Evolutionary conservation across 2,797 vertebrate species (phyloP).

Genomic region (Acipenser transmontanus): DNA sequence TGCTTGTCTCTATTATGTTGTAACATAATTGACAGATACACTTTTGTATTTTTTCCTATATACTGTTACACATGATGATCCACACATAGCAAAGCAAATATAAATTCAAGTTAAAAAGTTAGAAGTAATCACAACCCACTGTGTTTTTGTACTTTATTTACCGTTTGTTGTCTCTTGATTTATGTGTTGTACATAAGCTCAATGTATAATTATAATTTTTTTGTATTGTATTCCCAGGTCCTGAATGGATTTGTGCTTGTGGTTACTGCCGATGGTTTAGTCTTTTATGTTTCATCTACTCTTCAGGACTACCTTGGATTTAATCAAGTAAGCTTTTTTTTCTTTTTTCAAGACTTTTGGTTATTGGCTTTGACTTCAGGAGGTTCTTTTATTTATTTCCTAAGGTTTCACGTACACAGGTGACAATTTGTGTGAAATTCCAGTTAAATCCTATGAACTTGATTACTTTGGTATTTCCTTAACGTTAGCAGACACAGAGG

Average conservation of each 20-base stretch:
- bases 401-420: conserved; percentile 12
- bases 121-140: too few relatives aligned
- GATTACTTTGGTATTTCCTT: conserved; percentile 40
- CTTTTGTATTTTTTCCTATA: too few relatives aligned
- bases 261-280: conserved; percentile 62
- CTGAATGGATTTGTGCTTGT: conserved; percentile 73
- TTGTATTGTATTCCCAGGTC: conserved; percentile 43
- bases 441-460: conserved; percentile 28
- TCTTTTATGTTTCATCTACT: conserved; percentile 70
- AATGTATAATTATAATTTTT: neutral
- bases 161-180: neutral
- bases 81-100: too few relatives aligned
- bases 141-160: too few relatives aligned
- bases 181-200: neutral
- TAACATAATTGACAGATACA: too few relatives aligned
- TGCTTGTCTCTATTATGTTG: too few relatives aligned
- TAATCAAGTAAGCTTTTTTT: conserved; percentile 58
- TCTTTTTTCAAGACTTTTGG: neutral
- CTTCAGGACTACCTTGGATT: conserved; percentile 76
- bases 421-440: conserved; percentile 31
- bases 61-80: too few relatives aligned
- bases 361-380: conserved; percentile 2
- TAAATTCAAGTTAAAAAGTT: too few relatives aligned
- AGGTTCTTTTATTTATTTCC: conserved; percentile 10
- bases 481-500: too few relatives aligned